Conservation (phyloP, 2,888 invertebrate genomes). For the Drosophila vallismaia region DNA sequence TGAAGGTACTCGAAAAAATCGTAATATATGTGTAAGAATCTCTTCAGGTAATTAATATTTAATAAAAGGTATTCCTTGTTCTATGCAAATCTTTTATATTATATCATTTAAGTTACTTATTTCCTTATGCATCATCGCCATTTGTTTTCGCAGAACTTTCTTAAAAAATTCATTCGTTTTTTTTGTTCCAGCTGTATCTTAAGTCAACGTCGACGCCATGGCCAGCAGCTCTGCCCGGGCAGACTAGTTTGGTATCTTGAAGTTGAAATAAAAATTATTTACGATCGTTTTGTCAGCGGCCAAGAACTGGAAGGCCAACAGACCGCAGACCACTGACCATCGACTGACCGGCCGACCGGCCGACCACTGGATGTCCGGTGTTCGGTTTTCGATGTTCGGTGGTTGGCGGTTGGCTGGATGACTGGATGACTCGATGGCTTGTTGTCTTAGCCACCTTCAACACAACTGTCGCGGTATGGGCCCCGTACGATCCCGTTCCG, state of each 20-base stretch:
- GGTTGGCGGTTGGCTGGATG: neutral
- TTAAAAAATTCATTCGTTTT: slow-evolving; percentile 66
- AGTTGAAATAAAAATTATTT: slow-evolving; percentile 83
- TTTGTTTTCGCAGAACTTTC: slow-evolving; percentile 80
- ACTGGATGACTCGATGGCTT: slow-evolving; percentile 10
- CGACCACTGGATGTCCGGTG: slow-evolving; percentile 11
- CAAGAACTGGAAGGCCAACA: slow-evolving; percentile 63
- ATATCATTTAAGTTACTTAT: slow-evolving; percentile 36
- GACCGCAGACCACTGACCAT: slow-evolving; percentile 30
- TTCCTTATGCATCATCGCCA: slow-evolving; percentile 67
- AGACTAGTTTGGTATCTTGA: slow-evolving; percentile 78
- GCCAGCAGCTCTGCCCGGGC: slow-evolving; percentile 56
- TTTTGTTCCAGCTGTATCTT: slow-evolving; percentile 32
- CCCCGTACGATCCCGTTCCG: slow-evolving; percentile 36
- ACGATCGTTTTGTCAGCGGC: slow-evolving; percentile 82
- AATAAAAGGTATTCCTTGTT: neutral
- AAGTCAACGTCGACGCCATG: slow-evolving; percentile 7
- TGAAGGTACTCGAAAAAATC: neutral
- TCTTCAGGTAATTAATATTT: neutral
- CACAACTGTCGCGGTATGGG: slow-evolving; percentile 60
- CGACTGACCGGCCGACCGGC: slow-evolving; percentile 10
- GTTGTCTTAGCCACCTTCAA: slow-evolving; percentile 60
- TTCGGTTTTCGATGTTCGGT: slow-evolving; percentile 18
- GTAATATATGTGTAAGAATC: neutral
- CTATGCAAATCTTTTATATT: neutral